Base-by-base conservation (phyloP, 2,888 invertebrate species). In the Cabera pusaria region DNA sequence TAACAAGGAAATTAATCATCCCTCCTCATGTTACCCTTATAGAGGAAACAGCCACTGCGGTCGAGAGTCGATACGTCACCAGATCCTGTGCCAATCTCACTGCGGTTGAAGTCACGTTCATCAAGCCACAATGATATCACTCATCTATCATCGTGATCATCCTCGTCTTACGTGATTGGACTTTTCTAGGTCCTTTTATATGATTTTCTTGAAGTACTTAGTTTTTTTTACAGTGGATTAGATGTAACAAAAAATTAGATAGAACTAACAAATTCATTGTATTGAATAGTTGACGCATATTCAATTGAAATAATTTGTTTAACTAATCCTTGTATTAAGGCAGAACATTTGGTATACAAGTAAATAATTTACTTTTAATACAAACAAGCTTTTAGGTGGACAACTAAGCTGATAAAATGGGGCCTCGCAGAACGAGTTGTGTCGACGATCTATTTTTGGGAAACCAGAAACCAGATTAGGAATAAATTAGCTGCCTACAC, bases 21-120 rank as follows among this genome's bases (percentile, higher is more conserved):
- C 29, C 26, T 9, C 7, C 26, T 40, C 6, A 19, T 1, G 18
- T 35, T 29, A 19, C 25, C 20, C 10, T 12, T 10, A 7, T 9
- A 25, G 1, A 51, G 44, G 49, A 43, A 59, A 52, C 49, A 49
- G 52, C 38, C 39, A 16, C 44, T 56, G 64, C 31, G 63, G 60
- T 62, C 24, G 20, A 25, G 17, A 64, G 60, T 62, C 24, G 20
- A 25, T 14, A 40, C 50, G 56, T 53, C 51, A 61, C 37, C 21
- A 44, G 49, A 64, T 59, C 49, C 23, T 29, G 44, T 49, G 49
- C 45, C 46, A 31, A 24, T 29, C 49, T 8, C 22, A 18, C 18
- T 35, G 41, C 16, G 41, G 35, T 36, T 10, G 2, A 2, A 7
- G 11, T 25, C 41, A 41, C 35, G 41, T 26, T 35, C 24, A 25